A percentile compares a stretch with the other conserved stretches of the same genome.
Conservation (phyloP, 1,140 invertebrate species). For the Andricus grossulariae region DNA sequence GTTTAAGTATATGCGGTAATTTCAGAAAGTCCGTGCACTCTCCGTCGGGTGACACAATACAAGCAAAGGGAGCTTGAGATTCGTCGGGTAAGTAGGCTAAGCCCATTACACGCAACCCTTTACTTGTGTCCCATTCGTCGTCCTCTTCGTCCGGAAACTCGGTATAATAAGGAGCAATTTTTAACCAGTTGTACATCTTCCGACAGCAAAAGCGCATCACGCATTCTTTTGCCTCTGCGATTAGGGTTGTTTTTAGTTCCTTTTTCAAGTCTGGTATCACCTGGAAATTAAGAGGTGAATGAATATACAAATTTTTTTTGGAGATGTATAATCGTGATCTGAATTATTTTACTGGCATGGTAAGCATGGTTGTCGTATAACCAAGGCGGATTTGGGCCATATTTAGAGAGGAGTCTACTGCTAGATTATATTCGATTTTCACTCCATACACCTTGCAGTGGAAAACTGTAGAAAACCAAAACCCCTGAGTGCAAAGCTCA, state of each 20-base stretch:
- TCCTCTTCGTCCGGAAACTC: constrained; percentile 90
- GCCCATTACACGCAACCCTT: constrained; percentile 91
- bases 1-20: constrained; percentile 89
- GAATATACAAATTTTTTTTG: too few relatives aligned
- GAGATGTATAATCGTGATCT: too few relatives aligned
- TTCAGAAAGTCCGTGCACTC: constrained; percentile 94
- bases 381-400: too few relatives aligned
- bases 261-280: constrained; percentile 86
- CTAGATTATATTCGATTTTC: too few relatives aligned
- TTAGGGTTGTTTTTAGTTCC: constrained; percentile 88
- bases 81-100: constrained; percentile 92
- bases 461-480: too few relatives aligned
- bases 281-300: not conserved
- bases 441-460: too few relatives aligned
- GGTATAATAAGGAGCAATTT: constrained; percentile 89
- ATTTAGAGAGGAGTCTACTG: too few relatives aligned
- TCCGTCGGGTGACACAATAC: constrained; percentile 90
- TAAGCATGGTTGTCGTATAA: too few relatives aligned
- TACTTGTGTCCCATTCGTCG: constrained; percentile 92
- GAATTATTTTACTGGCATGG: too few relatives aligned
- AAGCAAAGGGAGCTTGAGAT: constrained; percentile 92
- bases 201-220: constrained; percentile 89
- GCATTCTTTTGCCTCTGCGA: constrained; percentile 92
- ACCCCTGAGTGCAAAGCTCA: too few relatives aligned
- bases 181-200: constrained; percentile 94